Evolutionary conservation across 2,797 vertebrate species (phyloP).

Genomic region (Gallinago solitaria): DNA sequence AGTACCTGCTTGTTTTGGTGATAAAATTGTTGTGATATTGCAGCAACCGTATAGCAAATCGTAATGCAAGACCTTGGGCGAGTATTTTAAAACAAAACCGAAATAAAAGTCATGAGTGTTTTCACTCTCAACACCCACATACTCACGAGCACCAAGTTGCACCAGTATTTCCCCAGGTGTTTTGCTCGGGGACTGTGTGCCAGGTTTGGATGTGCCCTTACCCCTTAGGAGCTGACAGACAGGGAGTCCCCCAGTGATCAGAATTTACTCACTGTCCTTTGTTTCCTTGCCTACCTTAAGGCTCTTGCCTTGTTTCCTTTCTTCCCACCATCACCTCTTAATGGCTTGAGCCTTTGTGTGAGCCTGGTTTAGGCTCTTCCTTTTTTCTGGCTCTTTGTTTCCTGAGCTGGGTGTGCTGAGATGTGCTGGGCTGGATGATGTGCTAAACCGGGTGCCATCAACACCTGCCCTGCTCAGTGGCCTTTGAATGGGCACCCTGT

Average conservation of each 20-base stretch:
- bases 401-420: not conserved
- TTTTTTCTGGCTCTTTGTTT: constrained; percentile 17
- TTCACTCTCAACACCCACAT: not conserved
- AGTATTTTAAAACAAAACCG: not conserved
- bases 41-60: not conserved
- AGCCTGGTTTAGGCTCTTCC: not conserved
- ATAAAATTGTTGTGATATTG: not conserved
- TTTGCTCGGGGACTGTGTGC: not conserved
- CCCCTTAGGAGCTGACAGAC: not conserved
- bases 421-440: not conserved
- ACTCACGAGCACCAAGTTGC: not conserved
- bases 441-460: constrained; percentile 9
- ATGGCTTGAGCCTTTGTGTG: not conserved
- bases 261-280: constrained; percentile 1
- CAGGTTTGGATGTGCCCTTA: not conserved
- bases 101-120: not conserved
- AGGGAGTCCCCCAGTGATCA: not conserved
- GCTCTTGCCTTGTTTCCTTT: not conserved
- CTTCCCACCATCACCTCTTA: not conserved
- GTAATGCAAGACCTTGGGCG: not conserved
- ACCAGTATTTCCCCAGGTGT: not conserved
- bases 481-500: too few relatives aligned
- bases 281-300: not conserved
- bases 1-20: not conserved
- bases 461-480: not conserved